Evolutionary conservation across 2,888 invertebrate genomes (phyloP).

Genomic region (Busseola fusca): DNA sequence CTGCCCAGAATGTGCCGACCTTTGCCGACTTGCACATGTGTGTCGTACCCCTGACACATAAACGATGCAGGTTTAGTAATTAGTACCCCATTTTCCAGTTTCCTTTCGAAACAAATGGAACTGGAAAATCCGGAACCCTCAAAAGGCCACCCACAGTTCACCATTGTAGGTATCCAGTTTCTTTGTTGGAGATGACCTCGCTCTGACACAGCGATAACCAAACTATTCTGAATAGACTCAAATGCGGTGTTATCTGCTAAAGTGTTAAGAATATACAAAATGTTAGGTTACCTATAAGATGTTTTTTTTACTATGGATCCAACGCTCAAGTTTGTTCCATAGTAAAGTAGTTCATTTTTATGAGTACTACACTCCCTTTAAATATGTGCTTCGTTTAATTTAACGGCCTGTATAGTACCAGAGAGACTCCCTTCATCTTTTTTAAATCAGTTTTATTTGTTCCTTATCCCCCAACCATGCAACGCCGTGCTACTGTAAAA

Average conservation of each 20-base stretch:
- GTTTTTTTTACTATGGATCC: too few relatives aligned
- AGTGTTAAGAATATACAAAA: neutral
- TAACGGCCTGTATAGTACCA: neutral
- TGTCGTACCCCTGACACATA: neutral
- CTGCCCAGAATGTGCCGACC: neutral
- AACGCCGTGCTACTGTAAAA: neutral
- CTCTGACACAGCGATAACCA: conserved; percentile 25
- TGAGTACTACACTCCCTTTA: neutral
- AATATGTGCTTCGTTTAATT: neutral
- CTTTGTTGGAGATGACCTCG: conserved; percentile 37
- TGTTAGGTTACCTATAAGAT: too few relatives aligned
- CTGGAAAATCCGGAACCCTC: neutral
- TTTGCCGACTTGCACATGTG: neutral
- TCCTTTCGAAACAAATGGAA: neutral
- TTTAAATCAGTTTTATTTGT: neutral
- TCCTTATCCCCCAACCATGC: neutral
- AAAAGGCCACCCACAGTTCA: conserved; percentile 21
- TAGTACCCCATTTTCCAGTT: neutral
- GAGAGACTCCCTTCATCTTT: neutral
- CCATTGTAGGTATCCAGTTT: conserved; percentile 26
- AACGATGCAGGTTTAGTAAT: neutral
- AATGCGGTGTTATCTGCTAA: conserved; percentile 8
- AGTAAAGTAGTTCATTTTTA: too few relatives aligned
- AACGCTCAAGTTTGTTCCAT: too few relatives aligned
- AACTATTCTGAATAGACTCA: conserved; percentile 2